Base-by-base conservation (phyloP, 1,140 invertebrate genomes). In the Bombus consobrinus region DNA sequence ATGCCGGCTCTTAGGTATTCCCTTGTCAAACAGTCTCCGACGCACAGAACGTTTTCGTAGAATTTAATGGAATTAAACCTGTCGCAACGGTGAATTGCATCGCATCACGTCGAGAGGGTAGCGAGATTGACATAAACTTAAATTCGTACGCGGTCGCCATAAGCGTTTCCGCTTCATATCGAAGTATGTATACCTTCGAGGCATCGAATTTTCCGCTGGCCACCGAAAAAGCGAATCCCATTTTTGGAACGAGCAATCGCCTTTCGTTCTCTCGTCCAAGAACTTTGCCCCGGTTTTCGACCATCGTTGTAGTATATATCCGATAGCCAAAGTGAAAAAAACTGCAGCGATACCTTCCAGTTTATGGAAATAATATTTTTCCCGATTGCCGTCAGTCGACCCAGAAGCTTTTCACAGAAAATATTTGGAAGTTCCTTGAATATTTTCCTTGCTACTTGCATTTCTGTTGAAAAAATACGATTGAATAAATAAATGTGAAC, bases 181-280 rank as follows among this genome's bases (percentile, higher is more conserved):
- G 43, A n/a, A 39, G 12, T 25, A 43, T 47, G 28, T 71, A 39
- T 77, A 47, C 74, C 32, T 79, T 53, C 43, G 37, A 83, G n/a
- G 22, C 77, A 64, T 77, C 79, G 78, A n/a, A 89, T 87, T 87
- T 83, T 59, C 25, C 72, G 71, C 43, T 88, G 73, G 73, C 41
- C 74, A 22, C 6, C 57, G 69, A 77, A 68, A 85, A 62, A 80
- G 37, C 39, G 80, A 80, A 80, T 85, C 41, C 43, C 53, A 85
- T 90, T 90, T 88, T 82, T 74, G 28, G 53, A 37, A 43, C 69
- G 32, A 28, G 12, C 37, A 41, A 47, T 72, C 64, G 13, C 41
- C 74, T 34, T 66, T 57, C 82, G 34, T 77, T 28, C 34, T 15
- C 53, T 22, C 13, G 43, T 41, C 25, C 37, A 64, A 79, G 72